Conservation (phyloP, 2,113 vertebrate species). For the Irena cyanogastra region DNA sequence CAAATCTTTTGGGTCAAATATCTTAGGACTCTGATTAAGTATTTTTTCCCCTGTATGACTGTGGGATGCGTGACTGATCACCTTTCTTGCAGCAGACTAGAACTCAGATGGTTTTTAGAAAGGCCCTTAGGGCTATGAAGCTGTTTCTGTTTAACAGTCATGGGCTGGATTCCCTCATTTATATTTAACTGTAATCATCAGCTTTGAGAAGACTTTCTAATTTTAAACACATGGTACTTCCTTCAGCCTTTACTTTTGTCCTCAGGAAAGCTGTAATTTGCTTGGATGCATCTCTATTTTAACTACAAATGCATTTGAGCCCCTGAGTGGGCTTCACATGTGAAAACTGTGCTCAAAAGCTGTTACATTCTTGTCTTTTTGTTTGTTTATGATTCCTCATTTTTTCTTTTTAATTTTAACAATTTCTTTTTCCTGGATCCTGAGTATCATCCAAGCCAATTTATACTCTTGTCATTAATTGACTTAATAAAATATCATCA, state of each 20-base stretch:
- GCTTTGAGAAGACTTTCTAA: conserved; percentile 59
- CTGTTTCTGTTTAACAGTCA: conserved; percentile 54
- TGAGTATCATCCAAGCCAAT: background rate
- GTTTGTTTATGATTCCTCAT: background rate
- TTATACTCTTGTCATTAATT: background rate
- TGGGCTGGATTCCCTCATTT: conserved; percentile 60
- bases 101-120: conserved; percentile 43
- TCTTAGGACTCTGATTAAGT: conserved; percentile 8
- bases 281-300: conserved; percentile 23
- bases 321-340: background rate
- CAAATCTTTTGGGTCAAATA: conserved; percentile 46
- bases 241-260: background rate
- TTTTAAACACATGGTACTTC: conserved; percentile 52
- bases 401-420: background rate
- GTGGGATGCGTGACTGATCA: conserved; percentile 37
- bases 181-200: conserved; percentile 68
- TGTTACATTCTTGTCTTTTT: background rate
- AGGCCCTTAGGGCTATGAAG: conserved; percentile 18
- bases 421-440: background rate
- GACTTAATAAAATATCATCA: background rate
- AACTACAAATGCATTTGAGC: background rate
- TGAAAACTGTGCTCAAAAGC: background rate
- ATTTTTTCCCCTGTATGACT: background rate
- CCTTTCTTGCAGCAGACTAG: conserved; percentile 3
- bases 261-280: conserved; percentile 49